Evolutionary conservation across 2,888 invertebrate genomes (phyloP).

Genomic region (Nematopogon swammerdamellus): DNA sequence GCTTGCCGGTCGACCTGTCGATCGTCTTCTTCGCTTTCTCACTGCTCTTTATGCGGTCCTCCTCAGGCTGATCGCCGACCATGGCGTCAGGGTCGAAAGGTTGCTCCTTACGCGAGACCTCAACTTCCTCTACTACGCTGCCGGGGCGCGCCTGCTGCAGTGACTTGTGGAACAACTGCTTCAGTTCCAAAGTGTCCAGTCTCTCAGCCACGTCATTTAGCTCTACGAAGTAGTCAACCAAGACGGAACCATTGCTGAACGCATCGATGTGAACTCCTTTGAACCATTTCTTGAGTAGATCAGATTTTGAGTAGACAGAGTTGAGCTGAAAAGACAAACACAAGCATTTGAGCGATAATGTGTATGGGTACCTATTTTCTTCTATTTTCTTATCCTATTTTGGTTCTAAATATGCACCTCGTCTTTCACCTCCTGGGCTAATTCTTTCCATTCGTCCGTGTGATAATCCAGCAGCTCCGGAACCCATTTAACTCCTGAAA

Average conservation of each 20-base stretch:
- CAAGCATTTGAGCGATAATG: no score
- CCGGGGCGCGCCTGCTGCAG: slow-evolving; percentile 51
- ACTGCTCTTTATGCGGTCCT: slow-evolving; percentile 43
- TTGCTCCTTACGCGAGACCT: slow-evolving; percentile 14
- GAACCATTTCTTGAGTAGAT: slow-evolving; percentile 75
- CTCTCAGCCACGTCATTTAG: slow-evolving; percentile 69
- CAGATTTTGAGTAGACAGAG: slow-evolving; percentile 75
- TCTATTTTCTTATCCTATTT: no score
- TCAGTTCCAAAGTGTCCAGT: slow-evolving; percentile 69
- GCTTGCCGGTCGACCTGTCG: slow-evolving; percentile 57
- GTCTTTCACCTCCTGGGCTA: slow-evolving; percentile 76
- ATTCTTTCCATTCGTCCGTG: slow-evolving; percentile 80
- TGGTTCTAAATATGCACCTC: slow-evolving; percentile 62
- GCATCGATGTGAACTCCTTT: slow-evolving; percentile 83
- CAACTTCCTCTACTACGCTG: slow-evolving; percentile 37
- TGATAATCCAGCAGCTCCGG: slow-evolving; percentile 84
- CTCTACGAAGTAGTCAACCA: slow-evolving; percentile 87
- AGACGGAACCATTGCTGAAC: slow-evolving; percentile 82
- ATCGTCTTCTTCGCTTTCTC: slow-evolving; percentile 51
- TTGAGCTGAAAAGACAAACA: slow-evolving; percentile 66
- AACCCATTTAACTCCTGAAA: slow-evolving; percentile 70
- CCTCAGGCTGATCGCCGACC: slow-evolving; percentile 47
- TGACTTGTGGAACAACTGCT: slow-evolving; percentile 64
- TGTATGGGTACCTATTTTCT: not conserved
- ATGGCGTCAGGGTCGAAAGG: slow-evolving; percentile 39